Base-by-base conservation (phyloP, 2,113 vertebrate species). In the Sebastes fasciatus region DNA sequence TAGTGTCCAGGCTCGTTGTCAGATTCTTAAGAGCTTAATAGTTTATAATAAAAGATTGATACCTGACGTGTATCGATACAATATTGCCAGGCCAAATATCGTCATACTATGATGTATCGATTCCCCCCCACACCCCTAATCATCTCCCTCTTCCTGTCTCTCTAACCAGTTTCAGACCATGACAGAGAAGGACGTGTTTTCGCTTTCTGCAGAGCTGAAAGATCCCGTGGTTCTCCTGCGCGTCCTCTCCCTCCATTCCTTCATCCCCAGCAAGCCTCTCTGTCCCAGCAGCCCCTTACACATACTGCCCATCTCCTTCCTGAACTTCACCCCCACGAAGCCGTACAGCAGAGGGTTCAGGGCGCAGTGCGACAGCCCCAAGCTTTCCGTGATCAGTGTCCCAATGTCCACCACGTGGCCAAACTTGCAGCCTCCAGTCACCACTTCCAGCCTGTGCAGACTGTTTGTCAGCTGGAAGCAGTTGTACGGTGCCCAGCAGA, bases 311-410 rank as follows among this genome's bases (percentile, higher is more conserved):
- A 96, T 91, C 84, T 96, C 95, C 69, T 86, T 94, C 21, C 95
- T 93, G 84, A 97, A 97, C 85, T 96, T 96, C 21, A 95, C 92
- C 0, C 96, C 96, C 5, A 95, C 94, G 7, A 97, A 95, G 14
- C 95, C 95, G 0, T 97, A 97, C 14, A 97, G 93, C 68, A 97
- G 78, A 7, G 96, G 96, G 90, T 97, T 97, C 12, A 97, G 88
- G 71, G 96, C 96, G 43, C 95, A 96, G 79, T 97, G 96, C 2
- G 93, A 84, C 55, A 97, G 88, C 3, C 96, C 96, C 68, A 97
- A 0, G 16, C 93, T 95, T 65, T 96, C 92, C 0, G 96, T 94
- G 67, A 96, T 74, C 69, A 94, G 0, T 49, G 90, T 92, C 21
- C 95, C 95, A 0, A 94, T 77, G 82, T 97, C 96, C 65, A 97